Evolutionary conservation across 92 coral and sea anemone species (phyloP).

Genomic region (Actinernus sp.): DNA sequence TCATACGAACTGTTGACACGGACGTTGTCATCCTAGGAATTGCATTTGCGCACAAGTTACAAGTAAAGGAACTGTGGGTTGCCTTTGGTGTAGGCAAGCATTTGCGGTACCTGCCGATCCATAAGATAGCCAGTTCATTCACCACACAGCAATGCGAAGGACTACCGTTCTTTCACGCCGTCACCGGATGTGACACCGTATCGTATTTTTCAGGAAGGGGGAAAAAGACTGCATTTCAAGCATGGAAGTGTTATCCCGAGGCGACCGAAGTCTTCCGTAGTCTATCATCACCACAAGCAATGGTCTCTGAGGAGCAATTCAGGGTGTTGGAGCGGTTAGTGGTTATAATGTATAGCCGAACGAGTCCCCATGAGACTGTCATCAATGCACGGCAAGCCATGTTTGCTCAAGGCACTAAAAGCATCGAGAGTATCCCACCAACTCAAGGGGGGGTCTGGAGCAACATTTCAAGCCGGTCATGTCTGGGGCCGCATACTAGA

Average conservation of each 20-base stretch:
- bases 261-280: slow-evolving; percentile 22
- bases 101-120: slow-evolving; percentile 12
- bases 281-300: slow-evolving; percentile 33
- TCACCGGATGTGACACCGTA: slow-evolving; percentile 49
- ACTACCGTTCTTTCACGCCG: slow-evolving; percentile 38
- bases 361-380: slow-evolving; percentile 29
- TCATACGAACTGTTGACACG: slow-evolving; percentile 47
- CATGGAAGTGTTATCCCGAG: slow-evolving; percentile 50
- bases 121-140: background rate
- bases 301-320: slow-evolving; percentile 22
- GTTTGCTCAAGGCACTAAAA: slow-evolving; percentile 47
- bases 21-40: slow-evolving; percentile 57
- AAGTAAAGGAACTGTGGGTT: slow-evolving; percentile 34
- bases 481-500: slow-evolving; percentile 58
- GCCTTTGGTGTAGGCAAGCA: slow-evolving; percentile 21
- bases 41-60: slow-evolving; percentile 4
- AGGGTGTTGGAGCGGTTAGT: slow-evolving; percentile 16
- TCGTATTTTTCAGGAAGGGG: slow-evolving; percentile 41
- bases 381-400: slow-evolving; percentile 39
- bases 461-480: slow-evolving; percentile 63
- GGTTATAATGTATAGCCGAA: slow-evolving; percentile 45
- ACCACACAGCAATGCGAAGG: slow-evolving; percentile 20
- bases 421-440: slow-evolving; percentile 57
- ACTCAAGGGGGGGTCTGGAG: slow-evolving; percentile 59
- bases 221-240: slow-evolving; percentile 41